A percentile compares a stretch with the other conserved stretches of the same genome.
phyloP scores from a whole-genome alignment of 2,888 invertebrate genomes.

The Patella caerulea region DNA sequence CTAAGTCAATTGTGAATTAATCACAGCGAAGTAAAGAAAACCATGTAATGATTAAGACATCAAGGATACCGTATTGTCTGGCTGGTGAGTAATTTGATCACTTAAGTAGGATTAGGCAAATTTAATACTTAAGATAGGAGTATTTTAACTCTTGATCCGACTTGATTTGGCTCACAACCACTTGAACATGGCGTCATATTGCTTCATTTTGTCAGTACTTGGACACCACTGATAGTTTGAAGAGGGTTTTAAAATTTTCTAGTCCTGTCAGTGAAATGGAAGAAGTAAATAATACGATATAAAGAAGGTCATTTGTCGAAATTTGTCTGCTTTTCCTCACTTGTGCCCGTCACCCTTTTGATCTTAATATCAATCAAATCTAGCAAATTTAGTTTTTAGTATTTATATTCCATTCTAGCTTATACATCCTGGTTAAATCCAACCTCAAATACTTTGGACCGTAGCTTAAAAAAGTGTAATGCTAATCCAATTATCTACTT shows the following conservation, averaged over 20 bases:
- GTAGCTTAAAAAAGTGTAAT: too few relatives aligned
- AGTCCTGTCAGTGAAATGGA: neutral
- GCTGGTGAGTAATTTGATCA: neutral
- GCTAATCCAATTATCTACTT: too few relatives aligned
- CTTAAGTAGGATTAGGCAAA: conserved; percentile 7
- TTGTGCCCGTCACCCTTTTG: conserved; percentile 8
- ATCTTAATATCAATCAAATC: neutral
- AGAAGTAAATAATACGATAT: conserved; percentile 8
- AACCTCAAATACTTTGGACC: too few relatives aligned
- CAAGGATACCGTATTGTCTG: conserved; percentile 5
- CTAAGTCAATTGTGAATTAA: neutral
- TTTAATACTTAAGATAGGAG: conserved; percentile 5
- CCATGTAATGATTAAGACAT: neutral
- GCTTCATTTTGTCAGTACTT: conserved; percentile 17
- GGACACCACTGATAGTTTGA: conserved; percentile 19
- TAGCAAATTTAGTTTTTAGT: too few relatives aligned
- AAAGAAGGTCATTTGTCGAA: conserved; percentile 12
- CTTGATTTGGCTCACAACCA: conserved; percentile 5
- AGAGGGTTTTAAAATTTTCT: conserved; percentile 6
- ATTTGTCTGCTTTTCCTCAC: conserved; percentile 9
- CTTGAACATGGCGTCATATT: conserved; percentile 24
- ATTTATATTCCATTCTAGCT: too few relatives aligned
- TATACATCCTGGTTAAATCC: too few relatives aligned
- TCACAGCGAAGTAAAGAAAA: neutral
- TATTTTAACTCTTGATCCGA: conserved; percentile 9